Percentiles rank a stretch among this genome's conserved stretches.
Conservation (phyloP, 64 coral and sea anemone genomes). For the Montipora efflorescens region DNA sequence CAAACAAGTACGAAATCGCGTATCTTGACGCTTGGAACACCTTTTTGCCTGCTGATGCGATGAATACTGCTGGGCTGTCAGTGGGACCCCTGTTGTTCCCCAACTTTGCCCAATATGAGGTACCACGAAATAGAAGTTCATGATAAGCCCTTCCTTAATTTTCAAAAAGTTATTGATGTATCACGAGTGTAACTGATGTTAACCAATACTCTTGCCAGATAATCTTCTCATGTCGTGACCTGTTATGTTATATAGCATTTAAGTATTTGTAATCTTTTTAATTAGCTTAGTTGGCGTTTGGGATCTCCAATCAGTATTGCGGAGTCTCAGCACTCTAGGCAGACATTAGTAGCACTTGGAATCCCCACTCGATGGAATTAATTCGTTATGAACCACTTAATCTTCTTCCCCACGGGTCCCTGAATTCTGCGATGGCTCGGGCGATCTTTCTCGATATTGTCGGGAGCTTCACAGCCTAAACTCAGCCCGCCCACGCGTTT, state of each 20-base stretch:
- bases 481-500: too few relatives aligned
- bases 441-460: too few relatives aligned
- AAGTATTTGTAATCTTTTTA: neutral
- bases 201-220: neutral
- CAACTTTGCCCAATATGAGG: conserved; percentile 5
- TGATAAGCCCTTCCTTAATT: neutral
- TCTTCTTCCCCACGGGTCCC: too few relatives aligned
- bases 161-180: neutral
- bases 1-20: neutral
- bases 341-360: too few relatives aligned
- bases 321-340: too few relatives aligned
- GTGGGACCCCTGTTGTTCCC: conserved; percentile 5
- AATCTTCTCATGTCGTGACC: neutral
- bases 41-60: neutral
- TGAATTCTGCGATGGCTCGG: too few relatives aligned
- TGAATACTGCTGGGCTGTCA: conserved; percentile 15
- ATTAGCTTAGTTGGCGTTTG: neutral
- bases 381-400: too few relatives aligned
- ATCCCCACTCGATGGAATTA: too few relatives aligned
- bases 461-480: too few relatives aligned
- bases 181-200: neutral
- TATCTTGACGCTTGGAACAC: conserved; percentile 15
- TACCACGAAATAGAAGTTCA: neutral
- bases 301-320: too few relatives aligned
- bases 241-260: neutral